phyloP scores from a whole-genome alignment of 2,797 vertebrate genomes.

The Pseudochromis fuscus region DNA sequence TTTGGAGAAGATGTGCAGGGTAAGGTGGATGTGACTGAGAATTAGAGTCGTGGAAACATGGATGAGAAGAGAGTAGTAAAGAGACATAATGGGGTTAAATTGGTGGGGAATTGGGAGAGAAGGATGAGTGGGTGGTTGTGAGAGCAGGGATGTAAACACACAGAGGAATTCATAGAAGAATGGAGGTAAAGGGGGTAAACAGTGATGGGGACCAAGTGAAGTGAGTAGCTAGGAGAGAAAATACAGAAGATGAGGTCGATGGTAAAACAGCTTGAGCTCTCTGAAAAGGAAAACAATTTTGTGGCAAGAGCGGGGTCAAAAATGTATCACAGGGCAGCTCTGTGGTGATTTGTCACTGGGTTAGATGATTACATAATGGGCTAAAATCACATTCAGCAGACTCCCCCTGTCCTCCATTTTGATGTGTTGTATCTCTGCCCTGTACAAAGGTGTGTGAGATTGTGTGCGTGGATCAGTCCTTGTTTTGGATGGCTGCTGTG shows the following conservation, averaged over 20 bases:
- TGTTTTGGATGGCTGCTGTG: slow-evolving; percentile 40
- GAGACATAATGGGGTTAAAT: slow-evolving; percentile 27
- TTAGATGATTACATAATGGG: slow-evolving; percentile 66
- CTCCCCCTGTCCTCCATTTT: slow-evolving; percentile 68
- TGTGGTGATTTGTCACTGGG: slow-evolving; percentile 48
- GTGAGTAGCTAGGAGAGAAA: background rate
- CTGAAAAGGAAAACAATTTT: slow-evolving; percentile 1
- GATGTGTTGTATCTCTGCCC: slow-evolving; percentile 48
- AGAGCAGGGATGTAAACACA: background rate
- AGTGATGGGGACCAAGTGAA: background rate
- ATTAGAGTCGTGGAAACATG: slow-evolving; percentile 20
- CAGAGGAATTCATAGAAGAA: background rate
- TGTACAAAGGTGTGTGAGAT: slow-evolving; percentile 41
- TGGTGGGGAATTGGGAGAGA: slow-evolving; percentile 12
- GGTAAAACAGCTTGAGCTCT: background rate
- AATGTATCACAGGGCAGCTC: slow-evolving; percentile 14
- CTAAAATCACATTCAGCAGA: slow-evolving; percentile 45
- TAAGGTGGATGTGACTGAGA: slow-evolving; percentile 2
- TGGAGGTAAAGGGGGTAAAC: slow-evolving; percentile 4
- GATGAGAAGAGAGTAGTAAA: slow-evolving; percentile 8
- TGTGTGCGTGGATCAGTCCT: slow-evolving; percentile 11
- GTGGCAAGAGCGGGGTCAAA: slow-evolving; percentile 31
- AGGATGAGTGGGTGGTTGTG: background rate
- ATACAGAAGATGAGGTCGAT: background rate
- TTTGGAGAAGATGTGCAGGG: slow-evolving; percentile 45